Evolutionary conservation across 2,797 vertebrate species (phyloP).

Genomic region (Amphiprion clarkii): DNA sequence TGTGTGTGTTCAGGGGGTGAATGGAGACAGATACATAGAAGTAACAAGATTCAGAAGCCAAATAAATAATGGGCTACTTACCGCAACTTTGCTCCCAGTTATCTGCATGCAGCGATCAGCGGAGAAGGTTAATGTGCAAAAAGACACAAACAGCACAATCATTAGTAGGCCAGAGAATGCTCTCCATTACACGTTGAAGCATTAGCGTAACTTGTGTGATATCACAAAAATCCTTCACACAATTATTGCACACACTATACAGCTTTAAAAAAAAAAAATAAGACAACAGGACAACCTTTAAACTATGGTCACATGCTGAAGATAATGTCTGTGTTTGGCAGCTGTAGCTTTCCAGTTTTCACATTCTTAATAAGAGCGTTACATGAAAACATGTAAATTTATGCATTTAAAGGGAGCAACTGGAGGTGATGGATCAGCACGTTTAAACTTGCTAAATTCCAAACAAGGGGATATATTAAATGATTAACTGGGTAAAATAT

Average conservation of each 20-base stretch:
- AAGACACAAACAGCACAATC: conserved; percentile 94
- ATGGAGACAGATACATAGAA: conserved; percentile 62
- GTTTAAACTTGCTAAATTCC: conserved; percentile 6
- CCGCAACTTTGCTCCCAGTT: conserved; percentile 98
- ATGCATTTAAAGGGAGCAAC: neutral
- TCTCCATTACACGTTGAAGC: conserved; percentile 81
- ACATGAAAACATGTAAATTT: neutral
- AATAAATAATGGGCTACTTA: conserved; percentile 92
- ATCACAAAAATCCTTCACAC: conserved; percentile 72
- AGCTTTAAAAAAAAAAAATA: conserved; percentile 12
- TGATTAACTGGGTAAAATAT: conserved; percentile 39
- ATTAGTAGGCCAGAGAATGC: conserved; percentile 90
- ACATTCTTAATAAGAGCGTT: neutral
- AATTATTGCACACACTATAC: conserved; percentile 54
- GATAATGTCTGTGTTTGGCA: conserved; percentile 75
- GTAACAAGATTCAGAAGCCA: conserved; percentile 73
- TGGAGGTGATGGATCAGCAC: conserved; percentile 30
- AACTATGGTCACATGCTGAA: conserved; percentile 57
- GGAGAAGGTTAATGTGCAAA: conserved; percentile 94
- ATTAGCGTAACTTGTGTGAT: conserved; percentile 81
- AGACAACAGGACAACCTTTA: conserved; percentile 44
- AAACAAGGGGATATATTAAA: conserved; percentile 13
- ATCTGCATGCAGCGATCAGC: conserved; percentile 99
- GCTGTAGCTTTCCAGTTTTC: conserved; percentile 45
- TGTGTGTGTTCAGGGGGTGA: conserved; percentile 19